These are phyloP conservation scores for Sisor rabdophorus DNA, from an alignment of 2,113 vertebrate species.

Conservation along the genomic window DNA sequence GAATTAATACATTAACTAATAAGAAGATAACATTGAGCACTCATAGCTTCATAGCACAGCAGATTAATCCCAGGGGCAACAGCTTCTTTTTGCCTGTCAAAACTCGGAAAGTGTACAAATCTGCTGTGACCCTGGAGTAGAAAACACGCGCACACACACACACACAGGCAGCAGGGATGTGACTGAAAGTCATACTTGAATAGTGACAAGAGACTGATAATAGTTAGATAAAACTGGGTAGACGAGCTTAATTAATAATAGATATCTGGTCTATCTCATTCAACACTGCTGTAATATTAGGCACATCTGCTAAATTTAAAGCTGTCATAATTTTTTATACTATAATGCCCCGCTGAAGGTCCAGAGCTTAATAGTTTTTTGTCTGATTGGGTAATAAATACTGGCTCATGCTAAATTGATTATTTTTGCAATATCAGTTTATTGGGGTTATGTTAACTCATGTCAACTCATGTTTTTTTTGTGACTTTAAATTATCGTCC, in stretches of 20 bases:
- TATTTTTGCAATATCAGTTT: not conserved
- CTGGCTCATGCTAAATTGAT: not conserved
- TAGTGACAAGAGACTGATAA: constrained; percentile 19
- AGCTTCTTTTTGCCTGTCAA: constrained; percentile 37
- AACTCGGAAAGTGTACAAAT: constrained; percentile 16
- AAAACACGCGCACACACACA: constrained; percentile 4
- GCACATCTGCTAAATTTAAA: not conserved
- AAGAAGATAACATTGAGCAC: not conserved
- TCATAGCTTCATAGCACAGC: not conserved
- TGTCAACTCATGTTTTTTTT: not conserved
- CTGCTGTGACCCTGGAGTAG: constrained; percentile 15
- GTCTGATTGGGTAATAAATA: not conserved
- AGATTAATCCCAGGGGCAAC: constrained; percentile 14
- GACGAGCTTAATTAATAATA: constrained; percentile 39
- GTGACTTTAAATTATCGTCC: not conserved
- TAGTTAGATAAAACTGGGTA: constrained; percentile 17
- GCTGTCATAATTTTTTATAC: not conserved
- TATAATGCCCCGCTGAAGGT: not conserved
- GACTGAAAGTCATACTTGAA: constrained; percentile 19
- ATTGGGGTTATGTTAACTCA: not conserved
- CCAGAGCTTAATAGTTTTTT: not conserved
- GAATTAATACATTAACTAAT: no score
- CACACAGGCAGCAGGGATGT: constrained; percentile 1
- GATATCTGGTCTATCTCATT: constrained; percentile 25
- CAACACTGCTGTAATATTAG: not conserved